Evolutionary conservation across 2,888 invertebrate species (phyloP), one percentile per base, ranked within the genome.

Genomic region (Pseudococcus longispinus): DNA sequence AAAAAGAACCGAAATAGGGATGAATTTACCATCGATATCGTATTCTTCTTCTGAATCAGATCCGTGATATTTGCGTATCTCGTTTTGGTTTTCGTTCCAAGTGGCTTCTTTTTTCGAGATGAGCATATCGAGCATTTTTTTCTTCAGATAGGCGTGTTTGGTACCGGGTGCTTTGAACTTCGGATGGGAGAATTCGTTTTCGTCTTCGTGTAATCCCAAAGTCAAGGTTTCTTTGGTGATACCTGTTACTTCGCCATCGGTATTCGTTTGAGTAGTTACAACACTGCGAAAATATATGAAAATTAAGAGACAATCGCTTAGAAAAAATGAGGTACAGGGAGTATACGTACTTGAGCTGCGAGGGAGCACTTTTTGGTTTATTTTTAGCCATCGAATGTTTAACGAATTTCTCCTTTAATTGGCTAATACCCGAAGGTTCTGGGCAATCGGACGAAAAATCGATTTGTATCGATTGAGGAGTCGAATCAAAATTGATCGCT

Each of bases 31-130:
- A 32, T 80, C 77, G 77, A 20, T 42, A 42, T 51, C 15, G 26
- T 86, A 37, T n/a, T 55, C 77, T 20, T 80, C 80, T 32, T 77
- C 86, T 9, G 23, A 42, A 70, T 74, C 51, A 6, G n/a, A 29
- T 46, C 32, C 80, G 80, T 46, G 6, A 18, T 65, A 26, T 44
- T 46, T 77, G 20, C 74, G 44, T 77, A 80, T 86, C n/a, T 86
- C 86, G 13, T 13, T 37, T 51, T 86, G 86, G 23, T 86, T 80
- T n/a, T 86, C 44, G 9, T 86, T 74, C 86, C 86, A 86, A n/a
- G 44, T 26, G 23, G 77, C 80, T 20, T 77, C 37, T 55, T 86
- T 86, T 32, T 86, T 86, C 11, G n/a, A 26, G 13, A 86, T 51
- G n/a, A 86, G 32, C 20, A 20, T 29, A 13, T 80, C 46, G 46